Evolutionary conservation across 2,888 invertebrate genomes (phyloP).

Genomic region (Zaprionus obscuricornis): DNA sequence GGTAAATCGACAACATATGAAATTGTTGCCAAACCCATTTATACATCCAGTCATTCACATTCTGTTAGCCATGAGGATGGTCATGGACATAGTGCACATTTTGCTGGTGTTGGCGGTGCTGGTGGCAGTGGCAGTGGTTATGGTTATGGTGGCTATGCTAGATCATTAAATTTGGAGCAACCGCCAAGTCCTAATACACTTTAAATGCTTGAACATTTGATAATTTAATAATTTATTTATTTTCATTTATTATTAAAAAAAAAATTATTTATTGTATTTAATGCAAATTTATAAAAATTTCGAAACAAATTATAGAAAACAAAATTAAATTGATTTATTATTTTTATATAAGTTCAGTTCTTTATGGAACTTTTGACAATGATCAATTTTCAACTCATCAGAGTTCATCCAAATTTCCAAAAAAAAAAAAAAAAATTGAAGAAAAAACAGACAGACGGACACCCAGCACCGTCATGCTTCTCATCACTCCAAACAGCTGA

Average conservation of each 20-base stretch:
- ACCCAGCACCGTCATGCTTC: no score
- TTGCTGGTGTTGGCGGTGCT: constrained; percentile 61
- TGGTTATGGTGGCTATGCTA: constrained; percentile 84
- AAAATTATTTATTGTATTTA: constrained; percentile 12
- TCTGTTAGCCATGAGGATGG: constrained; percentile 86
- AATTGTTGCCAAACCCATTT: constrained; percentile 92
- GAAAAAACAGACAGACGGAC: no score
- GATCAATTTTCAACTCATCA: no score
- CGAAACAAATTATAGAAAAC: no score
- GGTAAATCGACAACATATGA: constrained; percentile 92
- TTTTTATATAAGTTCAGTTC: no score
- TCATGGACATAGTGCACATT: constrained; percentile 80
- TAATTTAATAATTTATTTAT: constrained; percentile 42
- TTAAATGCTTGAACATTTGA: constrained; percentile 17
- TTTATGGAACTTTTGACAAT: no score
- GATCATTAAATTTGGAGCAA: constrained; percentile 73
- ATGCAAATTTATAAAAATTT: background rate
- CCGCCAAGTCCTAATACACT: constrained; percentile 22
- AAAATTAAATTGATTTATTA: no score
- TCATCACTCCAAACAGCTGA: no score
- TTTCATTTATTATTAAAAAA: constrained; percentile 32
- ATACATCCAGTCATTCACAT: constrained; percentile 87
- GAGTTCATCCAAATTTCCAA: no score
- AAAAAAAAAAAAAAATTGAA: no score
- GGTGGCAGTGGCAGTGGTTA: constrained; percentile 85